phyloP scores from a whole-genome alignment of 2,113 vertebrate genomes.

The Phylloscopus whistleri region DNA sequence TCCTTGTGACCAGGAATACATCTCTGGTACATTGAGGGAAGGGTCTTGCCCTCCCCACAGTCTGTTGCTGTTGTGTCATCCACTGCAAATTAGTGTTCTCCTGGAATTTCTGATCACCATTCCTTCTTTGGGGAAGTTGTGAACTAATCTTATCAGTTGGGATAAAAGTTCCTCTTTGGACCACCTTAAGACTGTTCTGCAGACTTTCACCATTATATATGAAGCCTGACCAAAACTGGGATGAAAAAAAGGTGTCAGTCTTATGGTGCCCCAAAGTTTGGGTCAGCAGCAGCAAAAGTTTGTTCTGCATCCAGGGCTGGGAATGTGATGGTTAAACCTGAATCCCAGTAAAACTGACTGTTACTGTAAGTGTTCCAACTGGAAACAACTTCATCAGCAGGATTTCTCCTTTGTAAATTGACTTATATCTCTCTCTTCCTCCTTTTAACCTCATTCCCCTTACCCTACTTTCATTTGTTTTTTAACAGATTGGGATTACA shows the following conservation, averaged over 20 bases:
- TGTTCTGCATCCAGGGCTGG: neutral
- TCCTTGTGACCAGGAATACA: neutral
- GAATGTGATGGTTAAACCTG: neutral
- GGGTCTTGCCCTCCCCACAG: neutral
- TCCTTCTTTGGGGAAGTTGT: neutral
- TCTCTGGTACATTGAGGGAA: neutral
- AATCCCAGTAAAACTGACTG: neutral
- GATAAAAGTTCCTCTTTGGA: neutral
- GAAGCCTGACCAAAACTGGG: neutral
- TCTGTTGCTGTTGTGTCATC: neutral
- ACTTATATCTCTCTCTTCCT: neutral
- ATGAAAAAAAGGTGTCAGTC: neutral
- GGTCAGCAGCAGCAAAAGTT: neutral
- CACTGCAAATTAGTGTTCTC: neutral
- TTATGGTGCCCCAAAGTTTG: neutral
- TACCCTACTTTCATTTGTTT: neutral
- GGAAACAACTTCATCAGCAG: neutral
- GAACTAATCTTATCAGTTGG: neutral
- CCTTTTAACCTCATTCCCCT: neutral
- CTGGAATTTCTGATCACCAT: neutral
- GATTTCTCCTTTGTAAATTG: neutral
- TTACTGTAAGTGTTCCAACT: neutral
- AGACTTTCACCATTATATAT: neutral
- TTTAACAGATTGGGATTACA: slow-evolving; percentile 88
- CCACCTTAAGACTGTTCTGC: neutral